These are phyloP conservation scores for Desoria tigrina DNA, from an alignment of 2,888 invertebrate species.

Conservation along the genomic window DNA sequence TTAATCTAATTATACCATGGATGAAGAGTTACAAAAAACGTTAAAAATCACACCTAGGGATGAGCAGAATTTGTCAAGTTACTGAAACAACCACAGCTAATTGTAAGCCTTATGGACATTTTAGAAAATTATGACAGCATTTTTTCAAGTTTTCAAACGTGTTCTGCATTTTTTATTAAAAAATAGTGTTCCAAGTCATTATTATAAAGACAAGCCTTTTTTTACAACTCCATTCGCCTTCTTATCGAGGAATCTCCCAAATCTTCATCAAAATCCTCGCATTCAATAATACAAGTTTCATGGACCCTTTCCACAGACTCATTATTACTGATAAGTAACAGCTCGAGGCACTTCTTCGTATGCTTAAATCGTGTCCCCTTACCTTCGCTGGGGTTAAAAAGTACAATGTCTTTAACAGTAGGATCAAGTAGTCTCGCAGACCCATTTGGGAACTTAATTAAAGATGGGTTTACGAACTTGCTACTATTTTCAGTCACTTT, in stretches of 20 bases:
- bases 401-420: not conserved
- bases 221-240: no score
- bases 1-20: no score
- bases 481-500: not conserved
- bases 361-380: not conserved
- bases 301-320: not conserved
- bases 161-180: no score
- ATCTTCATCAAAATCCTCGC: conserved; percentile 4
- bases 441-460: conserved; percentile 1
- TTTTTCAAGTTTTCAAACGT: no score
- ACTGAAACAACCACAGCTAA: no score
- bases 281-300: conserved; percentile 2
- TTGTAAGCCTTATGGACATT: no score
- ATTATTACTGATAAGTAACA: not conserved
- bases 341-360: not conserved
- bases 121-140: no score
- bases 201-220: no score
- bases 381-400: not conserved
- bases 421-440: not conserved
- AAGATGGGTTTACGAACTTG: not conserved
- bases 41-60: no score
- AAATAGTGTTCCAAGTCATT: no score
- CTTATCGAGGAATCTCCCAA: not conserved
- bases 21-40: no score
- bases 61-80: no score